Evolutionary conservation across 1,140 invertebrate genomes (phyloP).

Genomic region (Cherax quadricarinatus): DNA sequence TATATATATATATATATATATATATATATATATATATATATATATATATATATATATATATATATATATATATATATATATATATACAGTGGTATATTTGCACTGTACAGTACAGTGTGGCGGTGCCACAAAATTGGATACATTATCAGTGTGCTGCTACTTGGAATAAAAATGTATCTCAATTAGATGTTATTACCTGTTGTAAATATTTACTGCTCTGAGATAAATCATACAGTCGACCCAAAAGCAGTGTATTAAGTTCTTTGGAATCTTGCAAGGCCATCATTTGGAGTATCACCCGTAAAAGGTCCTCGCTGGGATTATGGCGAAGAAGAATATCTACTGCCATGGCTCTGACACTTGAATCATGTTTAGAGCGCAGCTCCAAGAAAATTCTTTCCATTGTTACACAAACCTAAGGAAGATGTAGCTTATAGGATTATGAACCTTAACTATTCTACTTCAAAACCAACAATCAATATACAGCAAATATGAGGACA

Average conservation of each 20-base stretch:
- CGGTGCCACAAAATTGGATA: no score
- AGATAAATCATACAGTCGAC: constrained; percentile 82
- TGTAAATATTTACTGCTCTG: constrained; percentile 75
- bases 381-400: constrained; percentile 82
- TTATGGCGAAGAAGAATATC: constrained; percentile 84
- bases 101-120: no score
- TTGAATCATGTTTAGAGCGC: constrained; percentile 83
- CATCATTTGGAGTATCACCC: constrained; percentile 80
- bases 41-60: no score
- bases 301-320: constrained; percentile 79
- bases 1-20: no score
- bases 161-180: no score
- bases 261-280: constrained; percentile 80
- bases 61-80: no score
- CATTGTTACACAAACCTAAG: constrained; percentile 50
- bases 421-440: not conserved
- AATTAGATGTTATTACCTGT: constrained; percentile 47
- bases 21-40: no score
- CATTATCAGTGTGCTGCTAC: no score
- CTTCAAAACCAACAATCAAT: no score
- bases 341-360: constrained; percentile 83
- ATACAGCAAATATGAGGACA: no score
- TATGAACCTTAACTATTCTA: no score
- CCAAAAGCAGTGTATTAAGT: constrained; percentile 80
- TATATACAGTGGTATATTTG: no score